Evolutionary conservation across 2,797 vertebrate genomes (phyloP).

Genomic region (Streptopelia turtur): DNA sequence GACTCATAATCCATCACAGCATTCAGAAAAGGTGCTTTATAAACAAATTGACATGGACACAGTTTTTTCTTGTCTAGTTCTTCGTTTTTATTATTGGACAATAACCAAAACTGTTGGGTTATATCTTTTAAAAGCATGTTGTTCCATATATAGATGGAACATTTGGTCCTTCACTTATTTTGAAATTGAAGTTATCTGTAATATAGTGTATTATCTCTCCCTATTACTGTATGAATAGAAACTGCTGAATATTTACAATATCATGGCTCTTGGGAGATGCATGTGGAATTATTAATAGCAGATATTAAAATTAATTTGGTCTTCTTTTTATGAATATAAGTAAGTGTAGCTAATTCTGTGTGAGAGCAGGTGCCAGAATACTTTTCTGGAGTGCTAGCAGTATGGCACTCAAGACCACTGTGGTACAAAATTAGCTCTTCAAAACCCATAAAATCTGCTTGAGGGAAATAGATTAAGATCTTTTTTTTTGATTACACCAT

Average conservation of each 20-base stretch:
- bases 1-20: neutral
- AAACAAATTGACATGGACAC: neutral
- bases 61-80: neutral
- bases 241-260: conserved; percentile 19
- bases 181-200: neutral
- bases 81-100: neutral
- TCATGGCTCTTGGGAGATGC: neutral
- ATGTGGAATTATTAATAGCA: conserved; percentile 28
- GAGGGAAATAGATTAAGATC: neutral
- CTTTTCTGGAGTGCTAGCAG: conserved; percentile 32
- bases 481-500: neutral
- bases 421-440: conserved; percentile 24
- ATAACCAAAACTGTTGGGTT: neutral
- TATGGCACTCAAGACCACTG: conserved; percentile 26
- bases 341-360: conserved; percentile 25
- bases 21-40: neutral
- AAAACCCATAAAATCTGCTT: neutral
- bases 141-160: neutral
- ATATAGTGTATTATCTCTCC: neutral
- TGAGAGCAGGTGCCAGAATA: conserved; percentile 26
- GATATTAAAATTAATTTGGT: conserved; percentile 9
- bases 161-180: neutral
- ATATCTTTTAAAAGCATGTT: neutral
- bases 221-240: conserved; percentile 11
- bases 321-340: conserved; percentile 24